Evolutionary conservation across 2,113 vertebrate genomes (phyloP).

Genomic region (Haliaeetus leucogaster): DNA sequence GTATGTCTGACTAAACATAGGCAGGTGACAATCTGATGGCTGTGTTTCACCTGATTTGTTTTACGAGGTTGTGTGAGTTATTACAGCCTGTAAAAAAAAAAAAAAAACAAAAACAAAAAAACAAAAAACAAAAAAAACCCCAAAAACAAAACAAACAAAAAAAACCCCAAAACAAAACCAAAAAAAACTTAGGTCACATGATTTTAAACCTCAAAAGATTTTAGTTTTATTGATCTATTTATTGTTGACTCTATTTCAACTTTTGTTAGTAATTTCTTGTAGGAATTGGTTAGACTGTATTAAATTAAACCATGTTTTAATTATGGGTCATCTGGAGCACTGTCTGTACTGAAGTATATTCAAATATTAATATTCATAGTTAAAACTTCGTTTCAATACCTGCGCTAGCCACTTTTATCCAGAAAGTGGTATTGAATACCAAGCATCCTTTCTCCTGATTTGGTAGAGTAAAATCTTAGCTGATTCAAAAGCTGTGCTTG

Average conservation of each 20-base stretch:
- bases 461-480: neutral
- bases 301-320: neutral
- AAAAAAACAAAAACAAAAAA: too few relatives aligned
- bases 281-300: neutral
- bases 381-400: neutral
- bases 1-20: neutral
- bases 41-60: neutral
- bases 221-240: neutral
- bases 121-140: too few relatives aligned
- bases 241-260: neutral
- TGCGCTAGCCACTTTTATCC: neutral
- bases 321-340: neutral
- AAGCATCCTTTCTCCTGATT: neutral
- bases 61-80: neutral
- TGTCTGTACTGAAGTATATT: neutral
- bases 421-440: neutral
- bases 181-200: neutral
- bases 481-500: neutral
- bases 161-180: too few relatives aligned
- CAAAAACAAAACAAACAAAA: too few relatives aligned
- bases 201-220: neutral
- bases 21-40: neutral
- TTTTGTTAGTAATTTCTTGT: neutral
- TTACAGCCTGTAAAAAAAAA: neutral
- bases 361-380: neutral